phyloP scores from a whole-genome alignment of 2,888 invertebrate species.

The Kryphioiulus occultus region DNA sequence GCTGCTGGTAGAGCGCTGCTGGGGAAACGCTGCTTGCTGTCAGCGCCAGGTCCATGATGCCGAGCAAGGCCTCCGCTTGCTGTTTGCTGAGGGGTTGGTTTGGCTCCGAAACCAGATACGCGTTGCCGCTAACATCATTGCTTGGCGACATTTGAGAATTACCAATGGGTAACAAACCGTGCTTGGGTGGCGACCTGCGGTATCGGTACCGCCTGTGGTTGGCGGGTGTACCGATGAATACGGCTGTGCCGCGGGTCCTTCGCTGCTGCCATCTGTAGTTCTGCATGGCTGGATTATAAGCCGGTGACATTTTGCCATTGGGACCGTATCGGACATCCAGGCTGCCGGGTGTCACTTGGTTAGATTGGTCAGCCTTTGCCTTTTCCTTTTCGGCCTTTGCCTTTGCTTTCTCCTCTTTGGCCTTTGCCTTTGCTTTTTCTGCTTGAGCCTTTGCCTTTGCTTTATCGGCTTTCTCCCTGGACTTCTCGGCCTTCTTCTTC shows the following conservation, averaged over 20 bases:
- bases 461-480: neutral
- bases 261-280: neutral
- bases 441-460: neutral
- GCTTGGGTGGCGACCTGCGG: neutral
- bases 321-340: neutral
- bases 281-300: neutral
- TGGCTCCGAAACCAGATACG: neutral
- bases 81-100: neutral
- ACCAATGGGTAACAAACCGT: neutral
- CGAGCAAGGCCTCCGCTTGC: conserved; percentile 13
- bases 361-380: neutral
- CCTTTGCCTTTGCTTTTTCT: neutral
- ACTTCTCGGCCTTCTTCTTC: neutral
- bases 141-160: neutral
- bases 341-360: neutral
- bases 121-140: neutral
- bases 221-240: neutral
- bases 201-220: neutral
- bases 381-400: neutral
- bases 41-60: neutral
- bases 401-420: neutral
- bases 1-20: neutral
- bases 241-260: neutral
- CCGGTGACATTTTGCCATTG: neutral
- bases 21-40: neutral